Conservation (phyloP, 2,797 vertebrate species). For the Peromyscus melanophrys region DNA sequence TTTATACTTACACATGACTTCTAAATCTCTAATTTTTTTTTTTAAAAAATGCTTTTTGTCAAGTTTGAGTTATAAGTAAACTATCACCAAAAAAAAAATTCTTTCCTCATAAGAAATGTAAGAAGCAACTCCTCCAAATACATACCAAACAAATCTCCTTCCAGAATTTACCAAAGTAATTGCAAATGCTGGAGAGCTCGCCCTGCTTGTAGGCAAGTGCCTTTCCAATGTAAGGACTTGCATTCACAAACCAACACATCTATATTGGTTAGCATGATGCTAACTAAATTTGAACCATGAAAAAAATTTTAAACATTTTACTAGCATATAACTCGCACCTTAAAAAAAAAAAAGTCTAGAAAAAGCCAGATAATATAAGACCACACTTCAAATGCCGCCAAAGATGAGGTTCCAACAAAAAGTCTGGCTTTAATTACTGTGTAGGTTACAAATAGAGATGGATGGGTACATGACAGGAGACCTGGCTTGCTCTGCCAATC, state of each 20-base stretch:
- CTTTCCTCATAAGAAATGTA: conserved; percentile 1
- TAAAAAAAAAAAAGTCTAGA: conserved; percentile 52
- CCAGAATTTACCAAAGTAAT: not conserved
- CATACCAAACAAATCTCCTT: not conserved
- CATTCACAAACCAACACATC: not conserved
- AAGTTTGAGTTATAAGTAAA: not conserved
- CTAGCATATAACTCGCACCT: not conserved
- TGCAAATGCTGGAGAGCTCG: rapidly evolving
- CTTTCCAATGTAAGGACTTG: not conserved
- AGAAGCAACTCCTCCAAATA: not conserved
- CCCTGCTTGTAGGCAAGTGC: not conserved
- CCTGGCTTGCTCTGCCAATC: conserved; percentile 35
- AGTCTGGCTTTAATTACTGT: conserved; percentile 66
- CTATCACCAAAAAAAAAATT: not conserved
- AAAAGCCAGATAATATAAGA: not conserved
- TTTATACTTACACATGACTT: not conserved
- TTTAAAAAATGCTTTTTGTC: not conserved
- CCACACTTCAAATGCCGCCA: conserved; percentile 18
- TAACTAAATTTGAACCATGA: not conserved
- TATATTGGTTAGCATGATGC: not conserved
- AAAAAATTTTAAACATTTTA: not conserved
- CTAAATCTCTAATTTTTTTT: not conserved
- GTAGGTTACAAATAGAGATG: conserved; percentile 59
- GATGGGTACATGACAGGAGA: conserved; percentile 51
- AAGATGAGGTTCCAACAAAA: conserved; percentile 53